Evolutionary conservation across 2,113 vertebrate species (phyloP).

Genomic region (Pseudolaguvia tuberculata): DNA sequence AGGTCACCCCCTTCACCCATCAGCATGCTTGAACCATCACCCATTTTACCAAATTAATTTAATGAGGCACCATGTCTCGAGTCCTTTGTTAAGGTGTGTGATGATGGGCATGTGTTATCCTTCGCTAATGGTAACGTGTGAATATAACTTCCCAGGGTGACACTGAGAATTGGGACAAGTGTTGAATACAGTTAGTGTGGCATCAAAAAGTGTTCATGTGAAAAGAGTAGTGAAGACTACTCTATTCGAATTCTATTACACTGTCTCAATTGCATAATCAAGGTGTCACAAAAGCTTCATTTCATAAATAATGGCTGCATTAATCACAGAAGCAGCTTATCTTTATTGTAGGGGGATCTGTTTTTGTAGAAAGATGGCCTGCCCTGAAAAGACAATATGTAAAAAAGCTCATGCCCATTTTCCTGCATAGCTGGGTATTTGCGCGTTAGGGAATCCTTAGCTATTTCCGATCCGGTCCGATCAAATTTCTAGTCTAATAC

Average conservation of each 20-base stretch:
- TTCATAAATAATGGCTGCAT: conserved; percentile 47
- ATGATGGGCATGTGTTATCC: conserved; percentile 16
- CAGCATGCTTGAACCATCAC: conserved; percentile 22
- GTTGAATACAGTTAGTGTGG: conserved; percentile 21
- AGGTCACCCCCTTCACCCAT: conserved; percentile 9
- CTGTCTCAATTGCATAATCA: conserved; percentile 30
- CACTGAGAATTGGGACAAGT: conserved; percentile 36
- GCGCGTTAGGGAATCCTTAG: too few species aligned
- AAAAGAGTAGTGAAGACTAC: conserved; percentile 49
- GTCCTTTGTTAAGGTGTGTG: conserved; percentile 42
- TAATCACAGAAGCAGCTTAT: conserved; percentile 40
- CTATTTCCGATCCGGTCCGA: too few species aligned
- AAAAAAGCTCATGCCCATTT: conserved; percentile 38
- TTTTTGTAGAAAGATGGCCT: conserved; percentile 33
- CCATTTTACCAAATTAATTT: conserved; percentile 48
- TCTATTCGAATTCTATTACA: conserved; percentile 21
- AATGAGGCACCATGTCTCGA: conserved; percentile 44
- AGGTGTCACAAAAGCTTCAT: conserved; percentile 54
- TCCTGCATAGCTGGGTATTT: too few species aligned
- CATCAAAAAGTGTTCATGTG: conserved; percentile 46
- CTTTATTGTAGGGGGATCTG: conserved; percentile 11
- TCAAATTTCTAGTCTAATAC: too few species aligned
- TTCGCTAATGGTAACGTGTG: background rate
- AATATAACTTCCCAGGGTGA: conserved; percentile 43
- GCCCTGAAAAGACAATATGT: conserved; percentile 17